Evolutionary conservation across 2,888 invertebrate genomes (phyloP).

Genomic region (Therioaphis trifolii): DNA sequence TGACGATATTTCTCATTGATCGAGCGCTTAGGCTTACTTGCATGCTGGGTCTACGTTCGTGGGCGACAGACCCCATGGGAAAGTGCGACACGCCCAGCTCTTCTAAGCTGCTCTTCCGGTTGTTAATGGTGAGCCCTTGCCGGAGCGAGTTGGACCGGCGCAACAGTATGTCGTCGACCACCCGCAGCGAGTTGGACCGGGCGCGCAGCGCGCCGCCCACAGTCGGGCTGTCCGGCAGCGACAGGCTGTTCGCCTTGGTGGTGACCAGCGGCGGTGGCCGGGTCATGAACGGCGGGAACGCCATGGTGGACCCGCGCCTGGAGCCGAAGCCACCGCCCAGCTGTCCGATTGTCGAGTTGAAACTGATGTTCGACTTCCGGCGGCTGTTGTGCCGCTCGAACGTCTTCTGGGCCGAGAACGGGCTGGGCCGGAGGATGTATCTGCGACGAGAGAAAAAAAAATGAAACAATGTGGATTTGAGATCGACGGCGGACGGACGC

Average conservation of each 20-base stretch:
- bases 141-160: constrained; percentile 86
- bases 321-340: constrained; percentile 69
- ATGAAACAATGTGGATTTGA: background rate
- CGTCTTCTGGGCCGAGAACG: constrained; percentile 94
- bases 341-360: constrained; percentile 81
- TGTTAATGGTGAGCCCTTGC: constrained; percentile 78
- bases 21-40: constrained; percentile 63
- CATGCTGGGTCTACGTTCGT: constrained; percentile 64
- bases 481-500: no score
- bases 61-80: constrained; percentile 68
- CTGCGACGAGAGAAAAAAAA: no score
- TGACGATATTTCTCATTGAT: constrained; percentile 63
- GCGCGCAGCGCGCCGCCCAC: constrained; percentile 83
- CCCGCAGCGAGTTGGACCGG: constrained; percentile 86
- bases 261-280: constrained; percentile 83
- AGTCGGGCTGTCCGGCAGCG: constrained; percentile 88
- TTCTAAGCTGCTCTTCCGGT: constrained; percentile 85
- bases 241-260: constrained; percentile 89
- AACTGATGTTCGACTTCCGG: constrained; percentile 90
- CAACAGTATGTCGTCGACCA: constrained; percentile 86
- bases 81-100: constrained; percentile 87
- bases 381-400: constrained; percentile 92
- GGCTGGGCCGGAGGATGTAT: constrained; percentile 92
- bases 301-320: constrained; percentile 78
- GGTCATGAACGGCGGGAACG: constrained; percentile 74